Base-by-base conservation (phyloP, 2,888 invertebrate species). In the Drosophila picticornis region DNA sequence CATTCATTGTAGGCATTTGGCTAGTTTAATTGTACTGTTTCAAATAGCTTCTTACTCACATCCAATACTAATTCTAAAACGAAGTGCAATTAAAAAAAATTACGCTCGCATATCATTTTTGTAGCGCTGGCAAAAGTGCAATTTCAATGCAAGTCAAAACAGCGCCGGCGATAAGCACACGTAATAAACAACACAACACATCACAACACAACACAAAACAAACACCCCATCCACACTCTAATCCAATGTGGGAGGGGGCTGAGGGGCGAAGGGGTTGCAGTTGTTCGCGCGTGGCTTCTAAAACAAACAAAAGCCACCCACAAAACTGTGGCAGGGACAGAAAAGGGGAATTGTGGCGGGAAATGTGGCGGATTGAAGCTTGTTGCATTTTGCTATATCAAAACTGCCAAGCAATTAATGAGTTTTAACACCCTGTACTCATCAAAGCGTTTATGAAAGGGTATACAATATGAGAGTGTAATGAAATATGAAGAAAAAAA, bases 231-330 rank as follows among this genome's bases (percentile, higher is more conserved):
- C 16, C n/a, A n/a, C 43, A 43, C 50, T 16, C 48, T 10, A 48
- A 40, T n/a, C 7, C 19, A 19, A 40, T 11, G 53, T 22, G 1
- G 19, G n/a, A 16, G 2, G 4, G 40, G 40, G 29, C 19, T 11
- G 46, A 13, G 34, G 31, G 25, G 36, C 19, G 4, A 6, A 4
- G 9, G 55, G 36, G 19, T 13, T 11, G 38, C 51, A 75, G 56
- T 69, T 68, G 71, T 64, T 69, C 63, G 76, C 84, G 69, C 82
- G 88, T 89, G 88, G 90, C 79, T 51, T 57, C 59, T 74, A 84
- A 84, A 84, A 58, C 61, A 84, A 84, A 89, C 76, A 89, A 61
- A 72, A 64, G 55, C 73, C 84, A 78, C 75, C 87, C 87, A 71
- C 84, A 66, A 46, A 69, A 32, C 10, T 48, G 29, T 46, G 53